These are phyloP conservation scores for Colaptes auratus DNA, from an alignment of 2,113 vertebrate genomes.

Conservation along the genomic window DNA sequence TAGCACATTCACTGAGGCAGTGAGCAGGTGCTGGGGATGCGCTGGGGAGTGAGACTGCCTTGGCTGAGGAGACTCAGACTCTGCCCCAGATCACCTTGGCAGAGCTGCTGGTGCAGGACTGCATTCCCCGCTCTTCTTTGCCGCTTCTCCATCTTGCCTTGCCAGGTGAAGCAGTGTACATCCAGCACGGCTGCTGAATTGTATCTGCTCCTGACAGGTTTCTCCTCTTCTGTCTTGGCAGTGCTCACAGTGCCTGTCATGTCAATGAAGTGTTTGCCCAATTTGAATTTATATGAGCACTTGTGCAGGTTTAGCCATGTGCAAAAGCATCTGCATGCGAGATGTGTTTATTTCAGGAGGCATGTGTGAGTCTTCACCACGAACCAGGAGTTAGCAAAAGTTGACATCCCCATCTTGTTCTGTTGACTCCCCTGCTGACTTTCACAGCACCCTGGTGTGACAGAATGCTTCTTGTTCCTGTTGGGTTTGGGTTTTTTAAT, in stretches of 20 bases:
- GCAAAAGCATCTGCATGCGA: not conserved
- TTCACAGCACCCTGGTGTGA: not conserved
- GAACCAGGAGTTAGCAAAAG: not conserved
- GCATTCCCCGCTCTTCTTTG: not conserved
- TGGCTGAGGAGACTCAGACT: not conserved
- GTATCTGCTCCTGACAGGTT: slow-evolving; percentile 14
- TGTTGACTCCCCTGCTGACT: not conserved
- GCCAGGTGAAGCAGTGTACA: not conserved
- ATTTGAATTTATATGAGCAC: slow-evolving; percentile 28
- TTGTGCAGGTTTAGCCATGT: slow-evolving; percentile 24
- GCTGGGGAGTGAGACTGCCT: not conserved
- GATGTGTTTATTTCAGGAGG: not conserved
- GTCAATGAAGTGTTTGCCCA: not conserved
- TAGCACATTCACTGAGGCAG: not conserved
- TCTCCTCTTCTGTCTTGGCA: slow-evolving; percentile 28
- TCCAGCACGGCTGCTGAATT: not conserved
- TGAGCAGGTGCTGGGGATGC: not conserved
- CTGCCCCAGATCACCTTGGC: not conserved
- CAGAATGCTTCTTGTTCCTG: not conserved
- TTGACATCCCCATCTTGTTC: not conserved
- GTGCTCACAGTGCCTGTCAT: not conserved
- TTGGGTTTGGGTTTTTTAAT: not conserved
- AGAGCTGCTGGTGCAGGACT: not conserved
- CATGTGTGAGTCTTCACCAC: not conserved
- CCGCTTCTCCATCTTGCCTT: fast-evolving